Percentiles rank a stretch among this genome's conserved stretches.
Evolutionary conservation across 1,140 invertebrate species (phyloP).

Genomic region (Drosophila mauritiana): DNA sequence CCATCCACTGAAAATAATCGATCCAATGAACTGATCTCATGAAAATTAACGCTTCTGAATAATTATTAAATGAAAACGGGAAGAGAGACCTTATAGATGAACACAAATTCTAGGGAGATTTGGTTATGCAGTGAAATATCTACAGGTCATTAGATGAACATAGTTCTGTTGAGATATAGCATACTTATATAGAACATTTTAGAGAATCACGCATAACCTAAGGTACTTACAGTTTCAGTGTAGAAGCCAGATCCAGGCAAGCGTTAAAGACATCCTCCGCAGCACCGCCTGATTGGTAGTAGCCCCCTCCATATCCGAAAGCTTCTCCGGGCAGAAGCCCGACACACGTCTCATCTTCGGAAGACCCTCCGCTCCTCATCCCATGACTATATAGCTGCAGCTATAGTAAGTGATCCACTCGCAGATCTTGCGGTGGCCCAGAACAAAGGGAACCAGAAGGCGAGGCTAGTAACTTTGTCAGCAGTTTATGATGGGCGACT

Average conservation of each 20-base stretch:
- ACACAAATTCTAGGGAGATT: too few relatives aligned
- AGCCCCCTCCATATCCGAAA: background rate
- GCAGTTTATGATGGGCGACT: constrained; percentile 71
- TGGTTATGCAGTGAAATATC: too few relatives aligned
- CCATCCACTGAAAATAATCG: constrained; percentile 31
- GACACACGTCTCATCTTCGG: constrained; percentile 50
- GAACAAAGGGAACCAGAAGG: constrained; percentile 29
- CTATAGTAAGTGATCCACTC: constrained; percentile 48
- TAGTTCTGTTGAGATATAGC: too few relatives aligned
- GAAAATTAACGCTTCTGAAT: background rate
- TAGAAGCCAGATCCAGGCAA: constrained; percentile 56
- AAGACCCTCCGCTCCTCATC: background rate
- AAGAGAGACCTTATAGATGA: too few relatives aligned
- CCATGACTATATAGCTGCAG: background rate
- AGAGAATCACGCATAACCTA: background rate
- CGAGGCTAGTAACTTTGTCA: constrained; percentile 62
- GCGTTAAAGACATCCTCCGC: constrained; percentile 59
- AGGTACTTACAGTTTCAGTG: constrained; percentile 1
- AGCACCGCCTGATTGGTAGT: background rate
- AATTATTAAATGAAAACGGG: background rate
- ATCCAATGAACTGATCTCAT: background rate
- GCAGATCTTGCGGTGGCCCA: constrained; percentile 67
- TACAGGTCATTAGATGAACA: too few relatives aligned
- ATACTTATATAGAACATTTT: background rate
- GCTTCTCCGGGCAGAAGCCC: constrained; percentile 57